Base-by-base conservation (phyloP, 2,797 vertebrate genomes). In the Halcyon smyrnensis region DNA sequence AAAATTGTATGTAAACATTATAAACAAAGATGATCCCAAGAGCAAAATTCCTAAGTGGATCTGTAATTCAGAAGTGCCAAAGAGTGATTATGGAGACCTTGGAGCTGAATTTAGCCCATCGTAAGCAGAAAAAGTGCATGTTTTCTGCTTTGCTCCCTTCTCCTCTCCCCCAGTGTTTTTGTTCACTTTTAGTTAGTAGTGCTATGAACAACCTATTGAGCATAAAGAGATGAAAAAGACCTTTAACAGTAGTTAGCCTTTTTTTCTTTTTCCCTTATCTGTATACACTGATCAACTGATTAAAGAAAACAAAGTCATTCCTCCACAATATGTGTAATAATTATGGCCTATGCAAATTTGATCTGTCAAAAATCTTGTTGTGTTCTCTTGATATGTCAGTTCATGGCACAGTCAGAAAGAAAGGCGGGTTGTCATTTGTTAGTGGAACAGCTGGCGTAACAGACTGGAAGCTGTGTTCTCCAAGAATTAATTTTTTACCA, bases 361-460 rank as follows among this genome's bases (percentile, higher is more conserved):
- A 79, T 84, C 75, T 95, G 69, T 96, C 92, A 96, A 65, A 97
- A 95, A 84, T 93, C 39, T n/a, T 74, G 41, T 41, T 76, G 41
- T 82, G 24, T 90, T 75, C 34, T 80, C 76, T 89, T 45, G 48
- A 34, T 84, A 59, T 87, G 85, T 85, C 53, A 28, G 80, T 85
- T 93, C 57, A 90, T 0, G 5, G 76, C 81, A 89, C 60, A 87
- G 78, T 60, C 87, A 86, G 91, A 90, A 89, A 93, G 91, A 91
- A 94, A 89, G 85, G 53, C 6, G 15, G 89, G 75, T 63, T 96
- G 87, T 95, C 87, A 84, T 96, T 96, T 91, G 67, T 84, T 94
- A 96, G 67, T 48, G 64, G 94, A 97, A 95, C 96, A 97, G 93
- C 97, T 97, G 97, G 85, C 48, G 30, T 34, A 94, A 87, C 94